These are phyloP conservation scores for Bradysia coprophila DNA, from an alignment of 1,140 invertebrate genomes.

Conservation along the genomic window DNA sequence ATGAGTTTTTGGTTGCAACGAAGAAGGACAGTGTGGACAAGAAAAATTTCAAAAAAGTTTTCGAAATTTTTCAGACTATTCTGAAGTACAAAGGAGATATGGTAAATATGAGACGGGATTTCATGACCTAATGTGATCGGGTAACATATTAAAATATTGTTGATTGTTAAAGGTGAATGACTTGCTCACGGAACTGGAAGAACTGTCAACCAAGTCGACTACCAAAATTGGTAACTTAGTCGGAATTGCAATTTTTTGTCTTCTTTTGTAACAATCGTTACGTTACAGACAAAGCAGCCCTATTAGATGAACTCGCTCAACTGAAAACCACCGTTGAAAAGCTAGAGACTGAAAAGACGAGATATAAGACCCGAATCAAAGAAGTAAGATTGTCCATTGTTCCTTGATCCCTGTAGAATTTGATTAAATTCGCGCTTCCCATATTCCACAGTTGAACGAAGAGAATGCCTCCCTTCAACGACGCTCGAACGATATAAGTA, in stretches of 20 bases:
- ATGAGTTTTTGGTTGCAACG: background rate
- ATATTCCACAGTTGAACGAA: background rate
- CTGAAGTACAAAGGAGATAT: conserved; percentile 1
- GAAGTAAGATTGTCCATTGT: background rate
- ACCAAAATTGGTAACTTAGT: too few relatives aligned
- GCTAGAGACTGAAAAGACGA: background rate
- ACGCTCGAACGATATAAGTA: background rate
- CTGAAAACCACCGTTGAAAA: background rate
- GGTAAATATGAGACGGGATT: background rate
- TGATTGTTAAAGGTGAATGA: too few relatives aligned
- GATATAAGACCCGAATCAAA: conserved; percentile 1
- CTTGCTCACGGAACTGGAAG: too few relatives aligned
- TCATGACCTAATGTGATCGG: background rate
- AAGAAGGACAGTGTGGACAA: background rate
- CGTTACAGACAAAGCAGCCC: background rate
- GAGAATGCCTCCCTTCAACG: background rate
- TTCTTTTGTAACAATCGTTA: too few relatives aligned
- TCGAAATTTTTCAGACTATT: conserved; percentile 1
- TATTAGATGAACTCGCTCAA: background rate
- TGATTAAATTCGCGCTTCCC: background rate
- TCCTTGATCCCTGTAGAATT: background rate
- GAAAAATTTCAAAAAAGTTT: conserved; percentile 1
- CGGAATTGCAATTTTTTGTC: too few relatives aligned
- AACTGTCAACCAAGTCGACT: too few relatives aligned
- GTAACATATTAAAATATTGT: background rate